Evolutionary conservation across 2,797 vertebrate genomes (phyloP).

Genomic region (Gymnocypris eckloni): DNA sequence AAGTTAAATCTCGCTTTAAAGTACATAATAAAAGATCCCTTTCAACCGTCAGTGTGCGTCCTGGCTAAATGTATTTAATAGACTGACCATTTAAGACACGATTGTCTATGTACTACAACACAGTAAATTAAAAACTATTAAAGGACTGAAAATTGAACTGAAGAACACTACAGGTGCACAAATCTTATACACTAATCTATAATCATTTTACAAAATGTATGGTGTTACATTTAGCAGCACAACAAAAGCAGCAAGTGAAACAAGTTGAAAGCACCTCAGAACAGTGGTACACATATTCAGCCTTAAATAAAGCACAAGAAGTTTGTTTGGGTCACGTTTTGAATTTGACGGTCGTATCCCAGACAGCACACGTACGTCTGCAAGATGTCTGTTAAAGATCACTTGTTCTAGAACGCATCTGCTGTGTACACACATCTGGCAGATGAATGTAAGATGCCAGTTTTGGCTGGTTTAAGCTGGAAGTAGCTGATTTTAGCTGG

Average conservation of each 20-base stretch:
- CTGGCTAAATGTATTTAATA: not conserved
- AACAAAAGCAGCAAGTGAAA: conserved; percentile 8
- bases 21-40: not conserved
- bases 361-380: too few species aligned
- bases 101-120: too few species aligned
- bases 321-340: not conserved
- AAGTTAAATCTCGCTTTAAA: not conserved
- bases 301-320: not conserved
- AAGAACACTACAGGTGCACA: not conserved
- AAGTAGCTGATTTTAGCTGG: too few species aligned
- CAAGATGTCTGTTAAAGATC: too few species aligned
- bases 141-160: not conserved
- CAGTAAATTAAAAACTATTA: not conserved
- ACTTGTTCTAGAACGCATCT: too few species aligned
- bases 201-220: not conserved
- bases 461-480: too few species aligned
- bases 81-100: not conserved
- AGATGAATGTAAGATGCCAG: too few species aligned
- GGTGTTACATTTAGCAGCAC: conserved; percentile 3
- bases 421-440: too few species aligned
- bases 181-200: not conserved
- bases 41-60: not conserved
- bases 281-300: not conserved
- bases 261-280: not conserved
- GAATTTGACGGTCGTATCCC: not conserved